Percentiles rank a stretch among this genome's conserved stretches.
Evolutionary conservation across 2,113 vertebrate genomes (phyloP).

Genomic region (Gnathonemus longibarbis): DNA sequence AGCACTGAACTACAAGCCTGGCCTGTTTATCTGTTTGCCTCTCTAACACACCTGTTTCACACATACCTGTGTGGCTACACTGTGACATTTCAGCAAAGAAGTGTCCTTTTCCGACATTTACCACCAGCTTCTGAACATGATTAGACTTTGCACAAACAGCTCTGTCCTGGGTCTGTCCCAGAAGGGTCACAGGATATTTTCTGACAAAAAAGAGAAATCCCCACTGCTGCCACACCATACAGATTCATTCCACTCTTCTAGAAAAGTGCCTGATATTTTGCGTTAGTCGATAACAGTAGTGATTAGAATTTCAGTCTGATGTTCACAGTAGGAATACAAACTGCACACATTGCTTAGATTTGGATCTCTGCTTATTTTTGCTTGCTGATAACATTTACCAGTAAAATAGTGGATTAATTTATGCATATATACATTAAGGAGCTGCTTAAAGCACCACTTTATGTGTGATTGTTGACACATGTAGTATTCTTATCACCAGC

Average conservation of each 20-base stretch:
- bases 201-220: background rate
- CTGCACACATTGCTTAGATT: background rate
- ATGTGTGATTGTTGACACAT: conserved; percentile 52
- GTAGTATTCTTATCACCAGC: conserved; percentile 46
- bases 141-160: conserved; percentile 21
- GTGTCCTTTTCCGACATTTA: background rate
- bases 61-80: conserved; percentile 72
- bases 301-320: background rate
- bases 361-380: background rate
- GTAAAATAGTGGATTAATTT: background rate
- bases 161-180: background rate
- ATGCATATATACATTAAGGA: background rate
- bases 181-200: background rate
- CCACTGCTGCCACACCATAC: background rate
- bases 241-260: background rate
- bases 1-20: conserved; percentile 77
- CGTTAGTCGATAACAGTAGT: background rate
- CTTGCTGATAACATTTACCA: background rate
- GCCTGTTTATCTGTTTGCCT: conserved; percentile 60
- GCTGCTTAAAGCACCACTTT: background rate
- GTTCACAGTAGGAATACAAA: background rate
- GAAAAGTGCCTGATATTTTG: background rate
- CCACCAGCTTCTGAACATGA: conserved; percentile 12
- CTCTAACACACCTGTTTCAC: conserved; percentile 73
- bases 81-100: conserved; percentile 71